Percentiles rank a stretch among this genome's conserved stretches.
phyloP scores from a whole-genome alignment of 2,797 vertebrate species.

The Selene dorsalis region DNA sequence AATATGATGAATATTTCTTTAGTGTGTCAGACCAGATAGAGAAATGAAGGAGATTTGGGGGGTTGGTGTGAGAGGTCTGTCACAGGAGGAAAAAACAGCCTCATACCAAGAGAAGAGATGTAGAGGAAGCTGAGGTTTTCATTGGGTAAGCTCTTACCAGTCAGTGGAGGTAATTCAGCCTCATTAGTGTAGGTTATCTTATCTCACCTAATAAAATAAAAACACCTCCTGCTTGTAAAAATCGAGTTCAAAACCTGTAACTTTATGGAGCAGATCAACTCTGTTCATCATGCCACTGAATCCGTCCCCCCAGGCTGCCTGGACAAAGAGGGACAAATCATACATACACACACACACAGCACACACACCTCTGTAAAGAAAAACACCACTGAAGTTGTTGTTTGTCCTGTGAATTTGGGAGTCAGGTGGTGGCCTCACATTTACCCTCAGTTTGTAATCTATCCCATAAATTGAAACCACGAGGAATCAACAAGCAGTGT shows the following conservation, averaged over 20 bases:
- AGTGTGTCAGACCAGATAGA: not conserved
- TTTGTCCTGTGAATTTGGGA: slow-evolving; percentile 49
- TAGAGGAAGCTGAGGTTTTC: slow-evolving; percentile 13
- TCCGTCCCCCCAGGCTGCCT: not conserved
- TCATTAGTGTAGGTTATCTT: slow-evolving; percentile 2
- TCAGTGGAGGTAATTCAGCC: not conserved
- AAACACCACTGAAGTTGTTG: slow-evolving; percentile 62
- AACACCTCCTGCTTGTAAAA: not conserved
- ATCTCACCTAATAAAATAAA: not conserved
- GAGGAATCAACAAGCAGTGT: slow-evolving; percentile 52
- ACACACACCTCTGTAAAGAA: slow-evolving; percentile 7
- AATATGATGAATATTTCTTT: not conserved
- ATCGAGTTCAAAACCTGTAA: slow-evolving; percentile 5
- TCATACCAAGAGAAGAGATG: not conserved
- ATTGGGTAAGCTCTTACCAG: slow-evolving; percentile 2
- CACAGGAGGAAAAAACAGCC: not conserved
- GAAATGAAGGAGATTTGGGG: not conserved
- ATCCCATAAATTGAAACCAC: slow-evolving; percentile 50
- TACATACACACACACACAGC: not conserved
- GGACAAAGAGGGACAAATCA: not conserved
- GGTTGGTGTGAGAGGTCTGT: not conserved
- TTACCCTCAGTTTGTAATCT: slow-evolving; percentile 45
- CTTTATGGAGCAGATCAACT: not conserved
- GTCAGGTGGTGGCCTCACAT: slow-evolving; percentile 45
- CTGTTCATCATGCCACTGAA: slow-evolving; percentile 2